Base-by-base conservation (phyloP, 2,113 vertebrate species). In the Phylloscopus whistleri region DNA sequence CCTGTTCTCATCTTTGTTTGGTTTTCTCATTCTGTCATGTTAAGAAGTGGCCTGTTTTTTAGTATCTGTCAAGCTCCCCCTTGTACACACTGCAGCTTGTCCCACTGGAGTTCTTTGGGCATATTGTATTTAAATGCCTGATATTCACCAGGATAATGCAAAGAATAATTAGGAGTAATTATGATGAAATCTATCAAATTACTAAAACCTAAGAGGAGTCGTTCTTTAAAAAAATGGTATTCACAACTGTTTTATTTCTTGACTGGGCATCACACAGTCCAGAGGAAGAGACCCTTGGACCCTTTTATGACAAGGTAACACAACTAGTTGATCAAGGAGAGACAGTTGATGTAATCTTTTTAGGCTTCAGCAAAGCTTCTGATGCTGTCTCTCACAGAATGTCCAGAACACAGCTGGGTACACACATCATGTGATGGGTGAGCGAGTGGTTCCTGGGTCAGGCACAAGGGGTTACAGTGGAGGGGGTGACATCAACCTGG, bases 101-200 rank as follows among this genome's bases (percentile, higher is more conserved):
- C 64, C 69, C 70, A 59, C 16, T n/a, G 27, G 89, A 96, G 83
- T 44, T 83, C 20, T 78, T 97, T 44, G 41, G 63, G 66, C 55
- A n/a, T 94, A 95, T 69, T 97, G 81, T 95, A 89, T 96, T 97
- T 91, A 95, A 84, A 92, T 94, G 48, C 35, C n/a, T 62, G 55
- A 53, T 55, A 30, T 35, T 46, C 48, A 95, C 75, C 78, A 94
- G 52, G 84, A 58, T 96, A 96, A 96, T 93, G 75, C 44, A 94
- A 94, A 87, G 89, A 97, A 95, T 94, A 91, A 94, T 94, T 95
- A 90, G 63, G 58, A 95, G 30, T 81, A 96, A 93, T 97, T 93
- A 95, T 75, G 72, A 91, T 93, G 78, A 97, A 97, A 95, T 96
- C 87, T 96, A 63, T 41, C 60, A 21, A 63, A 41, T 41, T 41